Evolutionary conservation across 2,797 vertebrate species (phyloP).

Genomic region (Xenopus petersii): DNA sequence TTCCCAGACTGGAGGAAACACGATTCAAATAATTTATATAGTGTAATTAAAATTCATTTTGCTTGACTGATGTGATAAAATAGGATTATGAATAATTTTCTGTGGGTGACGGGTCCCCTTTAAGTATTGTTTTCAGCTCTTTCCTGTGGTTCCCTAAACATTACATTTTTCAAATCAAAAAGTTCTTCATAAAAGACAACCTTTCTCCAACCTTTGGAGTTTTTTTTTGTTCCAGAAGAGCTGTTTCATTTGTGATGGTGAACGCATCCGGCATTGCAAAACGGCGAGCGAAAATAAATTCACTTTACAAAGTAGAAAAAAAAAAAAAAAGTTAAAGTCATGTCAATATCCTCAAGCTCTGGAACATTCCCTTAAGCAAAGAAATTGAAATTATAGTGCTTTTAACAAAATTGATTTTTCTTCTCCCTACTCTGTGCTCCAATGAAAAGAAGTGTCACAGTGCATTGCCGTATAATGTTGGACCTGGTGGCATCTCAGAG

Average conservation of each 20-base stretch:
- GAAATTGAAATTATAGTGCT: constrained; percentile 61
- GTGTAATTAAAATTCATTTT: no score
- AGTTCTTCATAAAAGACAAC: no score
- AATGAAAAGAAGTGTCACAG: constrained; percentile 49
- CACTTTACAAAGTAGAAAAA: constrained; percentile 32
- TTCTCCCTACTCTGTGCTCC: constrained; percentile 50
- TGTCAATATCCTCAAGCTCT: constrained; percentile 38
- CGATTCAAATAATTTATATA: no score
- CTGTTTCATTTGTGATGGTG: constrained; percentile 1
- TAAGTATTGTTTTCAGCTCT: no score
- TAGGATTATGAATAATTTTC: no score
- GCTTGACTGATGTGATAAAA: no score
- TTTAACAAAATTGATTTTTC: constrained; percentile 67
- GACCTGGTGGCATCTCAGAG: constrained; percentile 56
- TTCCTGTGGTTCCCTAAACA: no score
- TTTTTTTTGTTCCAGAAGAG: constrained; percentile 10
- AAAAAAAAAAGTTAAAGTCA: constrained; percentile 33
- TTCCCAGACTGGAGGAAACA: no score
- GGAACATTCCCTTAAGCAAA: constrained; percentile 54
- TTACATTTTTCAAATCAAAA: no score
- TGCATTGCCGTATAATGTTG: constrained; percentile 51
- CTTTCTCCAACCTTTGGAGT: constrained; percentile 22
- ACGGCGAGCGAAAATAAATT: constrained; percentile 8
- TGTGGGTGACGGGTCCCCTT: no score
- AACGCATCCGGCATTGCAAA: constrained; percentile 1